phyloP scores from a whole-genome alignment of 2,797 vertebrate species.

The Notamacropus eugenii region DNA sequence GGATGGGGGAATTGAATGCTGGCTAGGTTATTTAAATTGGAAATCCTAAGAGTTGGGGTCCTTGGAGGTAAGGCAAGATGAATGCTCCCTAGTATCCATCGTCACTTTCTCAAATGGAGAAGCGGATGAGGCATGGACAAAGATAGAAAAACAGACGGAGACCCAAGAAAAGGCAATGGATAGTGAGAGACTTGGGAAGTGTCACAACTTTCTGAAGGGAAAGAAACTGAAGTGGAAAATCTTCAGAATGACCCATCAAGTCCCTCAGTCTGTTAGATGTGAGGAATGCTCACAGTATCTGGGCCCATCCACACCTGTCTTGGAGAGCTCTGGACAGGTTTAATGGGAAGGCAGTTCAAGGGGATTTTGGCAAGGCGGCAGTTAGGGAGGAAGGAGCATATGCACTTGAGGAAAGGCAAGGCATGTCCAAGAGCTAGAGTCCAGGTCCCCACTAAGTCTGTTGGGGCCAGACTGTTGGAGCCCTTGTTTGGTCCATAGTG shows the following conservation, averaged over 20 bases:
- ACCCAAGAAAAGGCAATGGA: not conserved
- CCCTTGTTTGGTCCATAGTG: not conserved
- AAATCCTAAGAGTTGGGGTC: not conserved
- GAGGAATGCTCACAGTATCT: not conserved
- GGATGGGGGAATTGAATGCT: not conserved
- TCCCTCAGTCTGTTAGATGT: not conserved
- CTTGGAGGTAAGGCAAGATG: not conserved
- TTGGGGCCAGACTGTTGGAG: no score
- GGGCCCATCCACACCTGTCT: not conserved
- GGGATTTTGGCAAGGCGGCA: not conserved
- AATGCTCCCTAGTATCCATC: not conserved
- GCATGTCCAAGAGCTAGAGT: no score
- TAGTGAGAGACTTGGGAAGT: not conserved
- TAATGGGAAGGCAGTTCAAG: not conserved
- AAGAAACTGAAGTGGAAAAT: not conserved
- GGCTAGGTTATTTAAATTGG: not conserved
- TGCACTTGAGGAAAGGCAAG: not conserved
- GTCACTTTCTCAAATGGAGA: not conserved
- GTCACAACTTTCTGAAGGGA: not conserved
- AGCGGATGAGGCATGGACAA: not conserved
- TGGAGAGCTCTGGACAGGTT: not conserved
- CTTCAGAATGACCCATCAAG: not conserved
- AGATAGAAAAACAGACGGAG: not conserved
- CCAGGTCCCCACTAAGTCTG: not conserved
- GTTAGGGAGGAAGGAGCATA: not conserved